A percentile compares a stretch with the other conserved stretches of the same genome.
phyloP scores from a whole-genome alignment of 2,113 vertebrate genomes.

The Numida meleagris region DNA sequence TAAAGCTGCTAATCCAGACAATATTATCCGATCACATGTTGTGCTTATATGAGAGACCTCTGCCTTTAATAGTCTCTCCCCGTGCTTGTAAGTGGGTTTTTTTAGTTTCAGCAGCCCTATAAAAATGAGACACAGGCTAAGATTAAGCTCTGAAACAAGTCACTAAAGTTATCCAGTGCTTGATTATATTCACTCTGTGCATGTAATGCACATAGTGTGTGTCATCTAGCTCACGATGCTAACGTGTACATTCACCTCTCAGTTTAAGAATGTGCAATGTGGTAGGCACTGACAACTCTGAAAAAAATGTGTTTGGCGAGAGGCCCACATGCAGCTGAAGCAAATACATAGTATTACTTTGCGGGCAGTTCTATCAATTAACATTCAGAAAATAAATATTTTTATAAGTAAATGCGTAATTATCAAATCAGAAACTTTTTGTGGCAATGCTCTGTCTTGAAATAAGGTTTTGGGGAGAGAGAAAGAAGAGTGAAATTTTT shows the following conservation, averaged over 20 bases:
- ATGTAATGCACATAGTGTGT: not conserved
- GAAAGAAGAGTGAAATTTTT: not conserved
- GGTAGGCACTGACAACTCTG: not conserved
- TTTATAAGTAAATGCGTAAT: not conserved
- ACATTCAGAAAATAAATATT: not conserved
- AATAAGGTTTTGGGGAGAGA: not conserved
- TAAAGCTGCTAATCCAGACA: constrained; percentile 80
- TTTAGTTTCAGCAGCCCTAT: constrained; percentile 37
- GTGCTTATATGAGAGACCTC: constrained; percentile 70
- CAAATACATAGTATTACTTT: not conserved
- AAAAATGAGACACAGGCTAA: constrained; percentile 46
- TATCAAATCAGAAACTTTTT: not conserved
- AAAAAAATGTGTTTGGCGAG: not conserved
- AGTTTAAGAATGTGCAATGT: not conserved
- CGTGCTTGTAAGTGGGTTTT: not conserved
- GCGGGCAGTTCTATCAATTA: not conserved
- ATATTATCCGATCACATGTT: constrained; percentile 71
- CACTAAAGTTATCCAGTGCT: not conserved
- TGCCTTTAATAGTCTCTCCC: constrained; percentile 69
- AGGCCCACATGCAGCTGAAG: not conserved
- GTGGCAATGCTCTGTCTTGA: not conserved
- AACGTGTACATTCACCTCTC: not conserved
- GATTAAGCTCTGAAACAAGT: constrained; percentile 1
- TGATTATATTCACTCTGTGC: not conserved
- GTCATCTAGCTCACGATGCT: not conserved